Evolutionary conservation across 1,140 invertebrate genomes (phyloP).

Genomic region (Drosophila carrolli): DNA sequence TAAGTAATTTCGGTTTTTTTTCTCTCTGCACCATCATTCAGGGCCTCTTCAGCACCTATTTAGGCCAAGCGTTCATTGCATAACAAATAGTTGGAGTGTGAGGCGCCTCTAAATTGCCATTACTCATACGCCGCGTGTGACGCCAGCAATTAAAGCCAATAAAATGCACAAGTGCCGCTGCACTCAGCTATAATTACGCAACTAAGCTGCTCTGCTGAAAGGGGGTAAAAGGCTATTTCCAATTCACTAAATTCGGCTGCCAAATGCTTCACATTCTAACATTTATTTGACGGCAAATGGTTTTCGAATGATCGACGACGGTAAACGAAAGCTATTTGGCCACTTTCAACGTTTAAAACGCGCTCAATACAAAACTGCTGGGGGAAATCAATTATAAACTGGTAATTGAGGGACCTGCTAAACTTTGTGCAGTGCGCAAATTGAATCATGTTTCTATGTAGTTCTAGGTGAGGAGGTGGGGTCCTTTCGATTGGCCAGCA

Average conservation of each 20-base stretch:
- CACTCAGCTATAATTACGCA: conserved; percentile 55
- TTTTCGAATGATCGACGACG: conserved; percentile 3
- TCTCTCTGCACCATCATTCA: not conserved
- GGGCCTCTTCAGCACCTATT: conserved; percentile 20
- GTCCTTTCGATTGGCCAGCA: conserved; percentile 21
- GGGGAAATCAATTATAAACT: conserved; percentile 65
- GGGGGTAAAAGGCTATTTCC: conserved; percentile 2
- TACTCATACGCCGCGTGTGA: conserved; percentile 63
- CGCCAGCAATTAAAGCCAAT: conserved; percentile 54
- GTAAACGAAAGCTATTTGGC: conserved; percentile 8
- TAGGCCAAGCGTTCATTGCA: conserved; percentile 51
- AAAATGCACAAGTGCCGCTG: conserved; percentile 66
- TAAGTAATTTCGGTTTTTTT: not conserved
- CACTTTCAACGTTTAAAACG: conserved; percentile 9
- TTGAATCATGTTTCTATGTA: conserved; percentile 57
- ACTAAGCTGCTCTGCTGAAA: not conserved
- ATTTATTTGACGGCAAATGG: conserved; percentile 22
- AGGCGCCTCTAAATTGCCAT: conserved; percentile 51
- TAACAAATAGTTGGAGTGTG: conserved; percentile 48
- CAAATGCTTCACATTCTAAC: conserved; percentile 12
- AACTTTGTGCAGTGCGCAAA: conserved; percentile 45
- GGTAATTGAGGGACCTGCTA: conserved; percentile 42
- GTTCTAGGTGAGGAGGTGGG: conserved; percentile 10
- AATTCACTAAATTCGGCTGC: conserved; percentile 12
- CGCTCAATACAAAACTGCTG: not conserved